Conservation (phyloP, 2,888 invertebrate species). For the Amphimallon solstitiale region DNA sequence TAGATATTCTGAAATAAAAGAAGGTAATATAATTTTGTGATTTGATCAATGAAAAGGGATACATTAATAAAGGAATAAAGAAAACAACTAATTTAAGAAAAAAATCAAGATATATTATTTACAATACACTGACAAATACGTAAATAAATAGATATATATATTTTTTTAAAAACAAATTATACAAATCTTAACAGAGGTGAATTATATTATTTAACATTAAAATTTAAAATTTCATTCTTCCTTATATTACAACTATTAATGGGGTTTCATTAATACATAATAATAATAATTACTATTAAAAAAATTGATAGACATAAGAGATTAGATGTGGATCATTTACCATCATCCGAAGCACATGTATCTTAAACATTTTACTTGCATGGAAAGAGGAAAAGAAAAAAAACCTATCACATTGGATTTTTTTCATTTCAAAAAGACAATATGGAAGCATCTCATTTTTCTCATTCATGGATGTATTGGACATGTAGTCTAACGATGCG, state of each 20-base stretch:
- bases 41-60: too few species aligned
- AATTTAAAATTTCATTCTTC: background rate
- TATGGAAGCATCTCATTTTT: slow-evolving; percentile 20
- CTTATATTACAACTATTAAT: slow-evolving; percentile 12
- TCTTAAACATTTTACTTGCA: background rate
- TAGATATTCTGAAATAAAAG: too few species aligned
- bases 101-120: slow-evolving; percentile 30
- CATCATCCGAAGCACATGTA: background rate
- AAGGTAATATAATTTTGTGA: too few species aligned
- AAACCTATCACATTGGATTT: slow-evolving; percentile 18
- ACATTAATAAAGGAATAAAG: background rate
- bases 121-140: slow-evolving; percentile 25
- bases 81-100: slow-evolving; percentile 28
- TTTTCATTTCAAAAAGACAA: slow-evolving; percentile 19
- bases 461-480: background rate
- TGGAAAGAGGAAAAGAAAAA: too few species aligned
- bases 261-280: slow-evolving; percentile 17
- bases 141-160: slow-evolving; percentile 29
- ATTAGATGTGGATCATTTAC: background rate
- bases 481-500: too few species aligned
- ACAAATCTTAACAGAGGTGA: slow-evolving; percentile 24
- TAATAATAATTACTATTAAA: too few species aligned
- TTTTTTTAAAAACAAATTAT: slow-evolving; percentile 28
- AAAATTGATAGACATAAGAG: background rate
- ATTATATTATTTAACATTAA: slow-evolving; percentile 17